Conservation (phyloP, 2,888 invertebrate genomes). For the Diarsia mendica region DNA sequence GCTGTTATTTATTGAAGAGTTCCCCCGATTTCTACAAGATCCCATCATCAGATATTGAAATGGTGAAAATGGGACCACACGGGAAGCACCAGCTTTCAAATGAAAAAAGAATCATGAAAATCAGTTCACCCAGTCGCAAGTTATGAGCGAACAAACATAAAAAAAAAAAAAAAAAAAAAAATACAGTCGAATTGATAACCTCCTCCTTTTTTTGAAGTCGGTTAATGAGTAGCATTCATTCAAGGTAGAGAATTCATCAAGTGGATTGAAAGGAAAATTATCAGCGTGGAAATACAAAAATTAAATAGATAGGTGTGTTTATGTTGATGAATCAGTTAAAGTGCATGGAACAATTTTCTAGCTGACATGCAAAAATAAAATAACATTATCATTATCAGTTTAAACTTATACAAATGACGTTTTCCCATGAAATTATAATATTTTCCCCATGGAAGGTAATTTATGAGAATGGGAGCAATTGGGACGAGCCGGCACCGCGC, state of each 20-base stretch:
- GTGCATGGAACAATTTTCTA: constrained; percentile 2
- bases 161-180: too few relatives aligned
- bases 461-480: constrained; percentile 54
- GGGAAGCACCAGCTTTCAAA: too few relatives aligned
- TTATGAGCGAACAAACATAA: too few relatives aligned
- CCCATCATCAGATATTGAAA: too few relatives aligned
- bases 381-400: constrained; percentile 36
- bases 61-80: too few relatives aligned
- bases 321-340: constrained; percentile 1
- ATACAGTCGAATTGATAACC: too few relatives aligned
- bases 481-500: constrained; percentile 67
- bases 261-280: too few relatives aligned
- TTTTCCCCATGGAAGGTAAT: constrained; percentile 43
- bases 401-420: constrained; percentile 41
- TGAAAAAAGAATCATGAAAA: too few relatives aligned
- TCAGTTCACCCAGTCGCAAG: too few relatives aligned
- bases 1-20: too few relatives aligned
- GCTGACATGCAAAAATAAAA: constrained; percentile 20
- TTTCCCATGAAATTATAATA: constrained; percentile 53
- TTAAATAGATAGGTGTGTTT: not conserved
- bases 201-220: too few relatives aligned
- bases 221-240: not conserved
- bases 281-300: not conserved
- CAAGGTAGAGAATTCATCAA: not conserved
- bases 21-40: too few relatives aligned